Evolutionary conservation across 2,888 invertebrate genomes (phyloP).

Genomic region (Chrysina gloriosa): DNA sequence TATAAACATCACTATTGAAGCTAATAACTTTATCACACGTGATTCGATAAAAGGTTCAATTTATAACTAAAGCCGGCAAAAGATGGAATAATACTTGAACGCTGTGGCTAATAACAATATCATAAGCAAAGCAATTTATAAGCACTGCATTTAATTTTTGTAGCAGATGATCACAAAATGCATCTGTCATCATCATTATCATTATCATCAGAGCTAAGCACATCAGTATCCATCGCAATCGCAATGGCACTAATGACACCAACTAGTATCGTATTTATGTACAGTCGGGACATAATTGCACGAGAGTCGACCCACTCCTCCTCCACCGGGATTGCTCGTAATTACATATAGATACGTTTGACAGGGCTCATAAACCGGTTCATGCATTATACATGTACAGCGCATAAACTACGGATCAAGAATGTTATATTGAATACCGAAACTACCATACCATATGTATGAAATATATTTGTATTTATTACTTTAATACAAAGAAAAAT

Average conservation of each 20-base stretch:
- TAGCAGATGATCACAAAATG: background rate
- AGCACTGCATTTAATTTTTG: background rate
- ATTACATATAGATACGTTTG: constrained; percentile 18
- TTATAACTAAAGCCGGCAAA: too few species aligned
- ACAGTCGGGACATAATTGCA: constrained; percentile 16
- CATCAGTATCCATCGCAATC: background rate
- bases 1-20: too few species aligned
- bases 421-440: too few species aligned
- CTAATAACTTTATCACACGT: too few species aligned
- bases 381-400: background rate
- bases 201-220: constrained; percentile 8
- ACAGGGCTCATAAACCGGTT: constrained; percentile 14
- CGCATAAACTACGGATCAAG: too few species aligned
- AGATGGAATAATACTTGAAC: too few species aligned
- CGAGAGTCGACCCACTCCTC: background rate
- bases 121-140: background rate
- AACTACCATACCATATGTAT: too few species aligned
- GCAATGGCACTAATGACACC: constrained; percentile 9
- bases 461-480: too few species aligned
- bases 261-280: constrained; percentile 23
- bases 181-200: constrained; percentile 21
- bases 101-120: constrained; percentile 5
- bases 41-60: too few species aligned
- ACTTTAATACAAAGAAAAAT: too few species aligned
- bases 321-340: constrained; percentile 13